Conservation (phyloP, 2,113 vertebrate genomes). For the Otolemur garnettii region DNA sequence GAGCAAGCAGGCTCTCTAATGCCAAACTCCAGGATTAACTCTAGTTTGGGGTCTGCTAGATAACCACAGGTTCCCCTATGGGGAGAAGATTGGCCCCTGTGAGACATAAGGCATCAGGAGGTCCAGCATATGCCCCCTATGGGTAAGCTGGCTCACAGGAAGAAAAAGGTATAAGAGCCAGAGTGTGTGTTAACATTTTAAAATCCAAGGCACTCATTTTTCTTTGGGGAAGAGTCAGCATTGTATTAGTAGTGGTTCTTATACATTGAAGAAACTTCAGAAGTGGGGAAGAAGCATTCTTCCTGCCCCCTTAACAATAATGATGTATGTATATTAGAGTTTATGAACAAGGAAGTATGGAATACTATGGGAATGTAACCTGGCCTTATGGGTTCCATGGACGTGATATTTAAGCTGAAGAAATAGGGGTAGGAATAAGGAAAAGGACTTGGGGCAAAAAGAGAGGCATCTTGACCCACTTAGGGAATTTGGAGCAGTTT, state of each 20-base stretch:
- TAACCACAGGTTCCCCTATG: neutral
- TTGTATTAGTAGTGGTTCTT: neutral
- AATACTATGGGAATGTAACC: neutral
- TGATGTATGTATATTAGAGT: neutral
- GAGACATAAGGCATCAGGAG: neutral
- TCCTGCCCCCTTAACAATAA: neutral
- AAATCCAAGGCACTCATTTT: neutral
- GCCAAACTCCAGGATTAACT: neutral
- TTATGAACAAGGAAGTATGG: neutral
- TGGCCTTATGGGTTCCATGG: neutral
- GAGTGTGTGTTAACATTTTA: neutral
- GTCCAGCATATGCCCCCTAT: too few species aligned
- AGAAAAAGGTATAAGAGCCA: neutral
- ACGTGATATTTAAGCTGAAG: conserved; percentile 14
- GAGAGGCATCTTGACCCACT: neutral
- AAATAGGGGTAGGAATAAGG: neutral
- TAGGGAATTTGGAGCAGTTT: neutral
- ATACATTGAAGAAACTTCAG: neutral
- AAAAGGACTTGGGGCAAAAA: neutral
- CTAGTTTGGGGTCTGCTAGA: neutral
- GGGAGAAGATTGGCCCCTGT: neutral
- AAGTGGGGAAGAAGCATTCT: neutral
- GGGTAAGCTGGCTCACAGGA: neutral
- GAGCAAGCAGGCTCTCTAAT: neutral
- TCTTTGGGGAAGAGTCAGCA: neutral